phyloP scores from a whole-genome alignment of 2,888 invertebrate species.

The Eupithecia inturbata region DNA sequence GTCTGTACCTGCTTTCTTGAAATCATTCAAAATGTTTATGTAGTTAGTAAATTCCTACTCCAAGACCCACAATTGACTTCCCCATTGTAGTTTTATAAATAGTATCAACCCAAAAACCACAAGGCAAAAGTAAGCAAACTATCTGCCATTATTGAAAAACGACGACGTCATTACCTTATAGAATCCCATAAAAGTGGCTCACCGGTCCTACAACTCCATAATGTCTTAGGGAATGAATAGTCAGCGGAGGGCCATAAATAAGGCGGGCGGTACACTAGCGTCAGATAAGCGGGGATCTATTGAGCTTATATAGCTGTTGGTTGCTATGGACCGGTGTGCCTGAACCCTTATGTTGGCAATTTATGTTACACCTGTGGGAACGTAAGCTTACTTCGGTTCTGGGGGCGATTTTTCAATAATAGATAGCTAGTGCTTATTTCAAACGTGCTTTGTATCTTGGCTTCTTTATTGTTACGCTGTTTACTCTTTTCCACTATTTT shows the following conservation, averaged over 20 bases:
- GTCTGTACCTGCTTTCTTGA: too few relatives aligned
- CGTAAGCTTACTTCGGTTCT: constrained; percentile 42
- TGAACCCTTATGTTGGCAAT: constrained; percentile 60
- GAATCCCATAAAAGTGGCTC: constrained; percentile 62
- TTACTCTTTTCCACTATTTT: neutral
- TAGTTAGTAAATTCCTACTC: neutral
- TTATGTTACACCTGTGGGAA: constrained; percentile 69
- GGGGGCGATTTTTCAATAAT: constrained; percentile 33
- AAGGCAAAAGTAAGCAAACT: constrained; percentile 46
- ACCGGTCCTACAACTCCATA: constrained; percentile 66
- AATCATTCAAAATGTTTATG: too few relatives aligned
- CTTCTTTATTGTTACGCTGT: neutral
- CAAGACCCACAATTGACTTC: neutral
- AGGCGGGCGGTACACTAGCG: constrained; percentile 63
- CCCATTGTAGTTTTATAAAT: neutral
- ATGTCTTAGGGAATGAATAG: constrained; percentile 72
- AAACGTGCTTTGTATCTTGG: constrained; percentile 13
- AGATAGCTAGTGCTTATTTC: constrained; percentile 21
- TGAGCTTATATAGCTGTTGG: constrained; percentile 75
- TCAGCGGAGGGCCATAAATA: constrained; percentile 71
- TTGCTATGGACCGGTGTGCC: constrained; percentile 57
- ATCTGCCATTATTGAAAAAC: constrained; percentile 49
- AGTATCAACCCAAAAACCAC: constrained; percentile 44
- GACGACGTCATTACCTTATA: constrained; percentile 50
- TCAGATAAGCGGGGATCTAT: constrained; percentile 78